Percentiles rank a stretch among this genome's conserved stretches.
phyloP scores from a whole-genome alignment of 2,888 invertebrate species.

The Oxyscelio sp. region DNA sequence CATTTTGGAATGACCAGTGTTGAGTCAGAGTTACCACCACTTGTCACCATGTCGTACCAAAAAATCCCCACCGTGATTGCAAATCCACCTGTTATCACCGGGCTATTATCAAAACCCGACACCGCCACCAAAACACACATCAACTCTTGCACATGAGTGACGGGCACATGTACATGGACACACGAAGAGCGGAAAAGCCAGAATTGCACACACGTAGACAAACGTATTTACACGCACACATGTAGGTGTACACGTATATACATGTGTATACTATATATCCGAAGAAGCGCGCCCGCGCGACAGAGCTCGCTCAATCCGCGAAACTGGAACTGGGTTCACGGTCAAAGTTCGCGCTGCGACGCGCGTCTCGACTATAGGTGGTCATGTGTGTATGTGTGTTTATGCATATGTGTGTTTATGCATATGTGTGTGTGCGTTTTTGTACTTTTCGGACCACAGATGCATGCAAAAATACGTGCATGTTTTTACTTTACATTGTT shows the following conservation, averaged over 20 bases:
- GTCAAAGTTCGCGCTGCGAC: constrained; percentile 75
- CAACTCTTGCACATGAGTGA: constrained; percentile 1
- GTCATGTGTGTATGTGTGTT: constrained; percentile 24
- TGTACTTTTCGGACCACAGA: too few species aligned
- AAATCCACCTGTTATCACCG: constrained; percentile 48
- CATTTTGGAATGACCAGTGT: too few species aligned
- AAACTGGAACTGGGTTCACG: constrained; percentile 73
- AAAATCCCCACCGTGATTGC: constrained; percentile 10
- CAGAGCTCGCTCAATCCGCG: constrained; percentile 65
- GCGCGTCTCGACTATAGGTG: constrained; percentile 51
- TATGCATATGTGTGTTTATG: too few species aligned
- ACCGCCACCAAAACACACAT: constrained; percentile 26
- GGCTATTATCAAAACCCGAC: background rate
- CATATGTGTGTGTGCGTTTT: too few species aligned
- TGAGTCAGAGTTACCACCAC: too few species aligned
- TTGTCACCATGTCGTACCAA: background rate
- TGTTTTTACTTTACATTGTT: too few species aligned
- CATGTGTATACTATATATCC: constrained; percentile 5
- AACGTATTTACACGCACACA: constrained; percentile 9
- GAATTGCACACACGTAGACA: constrained; percentile 35
- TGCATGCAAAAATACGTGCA: too few species aligned
- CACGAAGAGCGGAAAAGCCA: constrained; percentile 28
- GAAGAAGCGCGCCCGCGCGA: constrained; percentile 51
- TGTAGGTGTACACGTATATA: background rate
- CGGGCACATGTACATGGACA: constrained; percentile 6